Evolutionary conservation across 2,888 invertebrate genomes (phyloP), one percentile per base, ranked within the genome.

Genomic region (Ectemnius cavifrons): DNA sequence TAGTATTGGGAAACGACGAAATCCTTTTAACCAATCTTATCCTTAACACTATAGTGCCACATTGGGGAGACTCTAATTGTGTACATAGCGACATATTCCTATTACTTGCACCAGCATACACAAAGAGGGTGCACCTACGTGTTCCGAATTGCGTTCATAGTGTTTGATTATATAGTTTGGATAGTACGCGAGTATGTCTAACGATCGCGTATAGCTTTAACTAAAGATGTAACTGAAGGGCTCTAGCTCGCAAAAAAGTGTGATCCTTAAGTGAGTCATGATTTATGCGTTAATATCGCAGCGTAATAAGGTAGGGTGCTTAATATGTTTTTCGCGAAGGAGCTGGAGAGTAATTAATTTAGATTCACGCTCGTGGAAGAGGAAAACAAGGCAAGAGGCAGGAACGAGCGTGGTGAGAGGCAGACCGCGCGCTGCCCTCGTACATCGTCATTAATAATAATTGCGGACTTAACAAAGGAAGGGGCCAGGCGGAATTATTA

Each of bases 241-340:
- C 65, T 67, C 37, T 27, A 18, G 5, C 20, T 11, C 18, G 49
- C 73, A 63, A 75, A 81, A 78, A 77, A 72, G 63, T 65, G 81
- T 84, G 86, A 88, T 85, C 83, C 84, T 86, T 85, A 88, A 89
- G 86, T 83, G 84, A 89, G 87, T 88, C 85, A 86, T 89, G 88
- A 90, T 90, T 90, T 89, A 90, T 89, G 87, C 86, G 85, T 88
- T 87, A 89, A 89, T 89, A 89, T 87, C 86, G 85, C 83, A 81
- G 75, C 84, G 85, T 89, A 89, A 89, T 89, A 89, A 89, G 87
- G 86, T 81, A 79, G 84, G 81, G 80, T 77, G 86, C 79, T 81
- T 86, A 85, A 88, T 88, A 88, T 88, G 89, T 89, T 90, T 89
- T 90, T 88, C 86, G 80, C 84, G 71, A 81, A 82, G 79, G 82